Conservation (phyloP, 2,113 vertebrate genomes). For the Cyprinus carpio region DNA sequence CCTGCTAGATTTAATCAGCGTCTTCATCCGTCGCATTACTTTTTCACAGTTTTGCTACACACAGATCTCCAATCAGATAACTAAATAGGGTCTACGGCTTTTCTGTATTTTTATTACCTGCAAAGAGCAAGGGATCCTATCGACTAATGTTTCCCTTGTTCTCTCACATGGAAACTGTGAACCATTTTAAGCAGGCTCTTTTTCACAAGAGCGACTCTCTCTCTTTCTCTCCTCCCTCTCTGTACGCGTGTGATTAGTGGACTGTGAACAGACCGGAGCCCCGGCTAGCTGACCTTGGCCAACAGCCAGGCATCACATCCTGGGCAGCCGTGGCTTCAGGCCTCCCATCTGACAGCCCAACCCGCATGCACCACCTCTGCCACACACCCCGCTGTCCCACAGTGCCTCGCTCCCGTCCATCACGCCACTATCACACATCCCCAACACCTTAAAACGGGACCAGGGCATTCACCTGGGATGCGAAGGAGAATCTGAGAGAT, state of each 20-base stretch:
- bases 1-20: slow-evolving; percentile 47
- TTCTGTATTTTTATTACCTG: slow-evolving; percentile 13
- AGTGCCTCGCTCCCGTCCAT: slow-evolving; percentile 70
- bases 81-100: background rate
- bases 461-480: slow-evolving; percentile 69
- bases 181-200: slow-evolving; percentile 20
- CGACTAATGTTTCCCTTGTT: background rate
- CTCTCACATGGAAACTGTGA: slow-evolving; percentile 17
- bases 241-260: slow-evolving; percentile 67
- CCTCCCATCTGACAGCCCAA: slow-evolving; percentile 76
- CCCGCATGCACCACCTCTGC: slow-evolving; percentile 49
- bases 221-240: background rate
- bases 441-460: slow-evolving; percentile 72
- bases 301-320: slow-evolving; percentile 72
- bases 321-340: slow-evolving; percentile 72
- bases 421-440: slow-evolving; percentile 74
- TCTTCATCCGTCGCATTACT: slow-evolving; percentile 44
- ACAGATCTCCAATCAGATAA: slow-evolving; percentile 47
- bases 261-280: slow-evolving; percentile 72
- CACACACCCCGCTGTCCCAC: slow-evolving; percentile 67
- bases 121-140: background rate
- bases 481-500: slow-evolving; percentile 66
- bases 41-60: slow-evolving; percentile 29
- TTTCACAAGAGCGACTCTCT: background rate
- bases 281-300: slow-evolving; percentile 79